Evolutionary conservation across 1,140 invertebrate genomes (phyloP), one percentile per base, ranked within the genome.

Genomic region (Olivierus martensii): DNA sequence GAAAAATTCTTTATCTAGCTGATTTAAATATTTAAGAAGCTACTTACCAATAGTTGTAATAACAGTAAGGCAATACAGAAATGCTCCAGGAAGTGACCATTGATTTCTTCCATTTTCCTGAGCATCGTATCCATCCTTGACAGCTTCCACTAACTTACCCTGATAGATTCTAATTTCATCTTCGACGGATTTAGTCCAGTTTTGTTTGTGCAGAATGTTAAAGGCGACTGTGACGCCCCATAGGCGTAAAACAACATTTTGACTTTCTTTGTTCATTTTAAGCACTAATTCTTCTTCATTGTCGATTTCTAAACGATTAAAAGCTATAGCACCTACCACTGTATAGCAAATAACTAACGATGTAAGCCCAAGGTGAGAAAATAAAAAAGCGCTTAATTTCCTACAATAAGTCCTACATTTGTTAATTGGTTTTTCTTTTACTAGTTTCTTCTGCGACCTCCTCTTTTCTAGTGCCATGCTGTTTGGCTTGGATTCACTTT

Each of bases 31-130:
- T 28, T 28, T 9, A 6, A 28, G 4, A 28, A 4, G 28, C 9
- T 3, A 70, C 77, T 79, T 67, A 92, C 91, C 91, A 49, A 94
- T 95, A 18, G 90, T 95, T 1, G 91, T 95, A 63, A 95, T 95
- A 45, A 96, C 90, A 61, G 96, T 95, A 60, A 97, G 89, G 53
- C 88, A 94, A 71, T 97, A 98, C 69, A 96, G 92, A 3, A 96
- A 77, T 1, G 89, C 84, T 2, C 90, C 91, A 11, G 83, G 79
- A 63, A 90, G 87, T 1, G 85, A 89, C 88, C 88, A 92, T 64
- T 90, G 86, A 28, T 28, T 28, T 28, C 28, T 28, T 47, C 81
- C 78, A 57, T 77, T 77, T 22, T 77, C 66, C 18, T 65, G 72
- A 11, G 84, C 86, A 58, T 88, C 83, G 71, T 84, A 89, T 3